Evolutionary conservation across 2,888 invertebrate genomes (phyloP), one percentile per base, ranked within the genome.

Genomic region (Torymus texanus): DNA sequence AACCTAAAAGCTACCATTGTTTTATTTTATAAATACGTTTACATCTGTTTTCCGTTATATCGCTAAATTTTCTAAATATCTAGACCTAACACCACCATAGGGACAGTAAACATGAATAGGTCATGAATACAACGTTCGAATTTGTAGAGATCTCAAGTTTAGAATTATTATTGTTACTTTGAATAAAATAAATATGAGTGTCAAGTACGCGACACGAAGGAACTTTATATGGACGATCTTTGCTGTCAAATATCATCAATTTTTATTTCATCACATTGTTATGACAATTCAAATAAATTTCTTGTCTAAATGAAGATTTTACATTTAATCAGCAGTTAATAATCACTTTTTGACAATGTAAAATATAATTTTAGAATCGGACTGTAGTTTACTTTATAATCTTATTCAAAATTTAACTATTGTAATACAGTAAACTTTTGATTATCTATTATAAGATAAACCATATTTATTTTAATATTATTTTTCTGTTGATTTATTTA

Each of bases 191-290:
- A 74, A 73, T 74, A 72, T n/a, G 58, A 63, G 66, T 83, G 53
- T 63, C 78, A 71, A 78, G 61, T 50, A 41, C 29, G 21, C 55
- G 79, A 82, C 81, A 74, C 80, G 81, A 80, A 87, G 84, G 85
- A 85, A 85, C 86, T 86, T 85, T 83, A 58, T 76, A 85, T 86
- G 87, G 87, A 87, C 86, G 86, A 80, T 61, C 84, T 81, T 83
- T 83, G 68, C 68, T 16, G 65, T 77, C 12, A 24, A 59, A 29
- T 29, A 29, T 29, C 29, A 29, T 29, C 29, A 29, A 29, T 29
- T 29, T 29, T 29, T 29, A 5, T 29, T 29, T 3, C 29, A 29
- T 29, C 4, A 29, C 29, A 2, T 24, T 24, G 5, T 29, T 29
- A 29, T 29, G 5, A 29, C 29, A 29, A 5, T 29, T 5, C 5